Evolutionary conservation across 1,140 invertebrate species (phyloP).

Genomic region (Olivierus martensii): DNA sequence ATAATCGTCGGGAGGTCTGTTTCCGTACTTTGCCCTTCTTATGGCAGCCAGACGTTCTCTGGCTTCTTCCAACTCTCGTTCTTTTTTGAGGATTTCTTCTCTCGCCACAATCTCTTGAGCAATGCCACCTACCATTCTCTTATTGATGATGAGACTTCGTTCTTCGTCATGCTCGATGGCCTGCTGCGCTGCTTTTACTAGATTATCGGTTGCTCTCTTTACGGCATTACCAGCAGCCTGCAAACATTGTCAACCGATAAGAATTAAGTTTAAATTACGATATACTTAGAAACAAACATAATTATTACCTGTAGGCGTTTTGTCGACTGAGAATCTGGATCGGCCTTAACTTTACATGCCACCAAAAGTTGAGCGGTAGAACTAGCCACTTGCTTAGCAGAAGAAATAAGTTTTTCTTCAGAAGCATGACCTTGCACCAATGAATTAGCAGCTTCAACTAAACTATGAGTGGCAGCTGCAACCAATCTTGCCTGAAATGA

Average conservation of each 20-base stretch:
- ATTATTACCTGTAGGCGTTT: constrained; percentile 67
- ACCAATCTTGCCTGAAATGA: constrained; percentile 57
- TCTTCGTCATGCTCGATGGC: constrained; percentile 76
- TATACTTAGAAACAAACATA: too few species aligned
- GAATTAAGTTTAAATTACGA: too few species aligned
- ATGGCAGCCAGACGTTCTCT: constrained; percentile 56
- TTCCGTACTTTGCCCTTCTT: constrained; percentile 34
- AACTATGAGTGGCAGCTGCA: constrained; percentile 89
- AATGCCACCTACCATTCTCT: constrained; percentile 53
- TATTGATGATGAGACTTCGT: constrained; percentile 70
- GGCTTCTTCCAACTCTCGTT: constrained; percentile 84
- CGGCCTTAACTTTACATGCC: constrained; percentile 96
- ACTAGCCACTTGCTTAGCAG: constrained; percentile 89
- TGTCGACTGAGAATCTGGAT: constrained; percentile 84
- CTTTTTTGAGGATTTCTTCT: constrained; percentile 54
- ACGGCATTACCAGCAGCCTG: constrained; percentile 91
- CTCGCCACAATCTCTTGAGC: constrained; percentile 80
- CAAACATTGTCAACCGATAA: too few species aligned
- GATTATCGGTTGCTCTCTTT: constrained; percentile 91
- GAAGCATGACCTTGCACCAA: constrained; percentile 86
- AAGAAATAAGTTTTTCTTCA: constrained; percentile 91
- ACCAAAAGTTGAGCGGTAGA: constrained; percentile 94
- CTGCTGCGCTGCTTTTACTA: constrained; percentile 86
- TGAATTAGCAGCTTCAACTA: constrained; percentile 94
- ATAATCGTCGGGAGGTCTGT: constrained; percentile 25